phyloP scores from a whole-genome alignment of 1,140 invertebrate species.

The Rhopalosiphum maidis region DNA sequence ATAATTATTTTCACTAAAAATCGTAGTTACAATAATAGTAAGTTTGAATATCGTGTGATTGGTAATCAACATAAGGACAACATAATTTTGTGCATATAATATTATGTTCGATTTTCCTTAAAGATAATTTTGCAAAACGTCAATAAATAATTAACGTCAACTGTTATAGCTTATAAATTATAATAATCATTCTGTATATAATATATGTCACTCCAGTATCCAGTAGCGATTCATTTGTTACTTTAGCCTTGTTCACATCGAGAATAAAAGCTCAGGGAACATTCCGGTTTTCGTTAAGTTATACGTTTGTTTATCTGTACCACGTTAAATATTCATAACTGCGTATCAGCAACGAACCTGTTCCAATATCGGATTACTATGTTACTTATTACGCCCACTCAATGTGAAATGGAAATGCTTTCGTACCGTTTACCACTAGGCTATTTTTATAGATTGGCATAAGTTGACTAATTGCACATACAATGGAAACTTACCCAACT shows the following conservation, averaged over 20 bases:
- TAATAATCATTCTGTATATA: not conserved
- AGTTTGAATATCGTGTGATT: not conserved
- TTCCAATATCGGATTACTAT: not conserved
- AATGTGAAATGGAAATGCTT: not conserved
- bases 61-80: not conserved
- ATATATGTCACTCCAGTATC: not conserved
- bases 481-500: slow-evolving; percentile 32
- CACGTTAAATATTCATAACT: slow-evolving; percentile 9
- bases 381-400: slow-evolving; percentile 1
- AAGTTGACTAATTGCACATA: not conserved
- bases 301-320: not conserved
- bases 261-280: not conserved
- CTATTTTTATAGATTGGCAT: not conserved
- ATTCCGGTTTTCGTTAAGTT: not conserved
- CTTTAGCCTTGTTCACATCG: not conserved
- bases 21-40: too few relatives aligned
- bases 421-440: not conserved
- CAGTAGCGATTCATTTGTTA: not conserved
- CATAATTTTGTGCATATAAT: too few relatives aligned
- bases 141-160: too few relatives aligned
- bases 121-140: not conserved
- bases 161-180: not conserved
- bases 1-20: not conserved
- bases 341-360: not conserved
- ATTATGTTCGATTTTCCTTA: not conserved